Evolutionary conservation across 2,797 vertebrate genomes (phyloP), one percentile per base, ranked within the genome.

Genomic region (Tenualosa ilisha): DNA sequence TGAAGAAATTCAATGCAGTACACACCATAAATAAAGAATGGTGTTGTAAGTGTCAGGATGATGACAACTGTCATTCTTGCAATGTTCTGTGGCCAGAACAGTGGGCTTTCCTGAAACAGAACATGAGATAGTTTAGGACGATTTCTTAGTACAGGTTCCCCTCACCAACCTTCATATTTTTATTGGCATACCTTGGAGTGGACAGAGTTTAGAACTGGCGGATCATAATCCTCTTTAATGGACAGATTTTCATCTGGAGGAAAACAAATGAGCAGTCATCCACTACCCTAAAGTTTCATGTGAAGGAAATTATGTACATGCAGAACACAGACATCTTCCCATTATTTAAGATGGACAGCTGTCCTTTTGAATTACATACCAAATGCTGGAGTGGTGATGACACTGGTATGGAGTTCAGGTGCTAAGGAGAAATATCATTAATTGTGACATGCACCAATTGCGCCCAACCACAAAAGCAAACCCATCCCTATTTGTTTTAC

Each of bases 401-500:
- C 20, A 43, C 40, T 40, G 72, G 17, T 46, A 6, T 1, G 72
- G 37, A 40, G 15, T 22, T 79, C 72, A 79, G 72, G 40, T 20
- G 6, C 72, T 79, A 20, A 22, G 72, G 72, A 11, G 65, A 31
- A 40, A 72, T 5, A 31, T 0, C 8, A 12, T 40, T 72, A 17
- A 79, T 46, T 46, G 40, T 4, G 1, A 37, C 6, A 11, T 17
- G 40, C 37, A 72, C 65, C 40, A 37, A 15, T 37, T 72, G 31
- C 40, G 26, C 12, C 31, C 65, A 5, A 17, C 11, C 59, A 24
- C 59, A 63, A 9, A 40, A 72, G 26, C 65, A 40, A 65, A 40
- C 65, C 20, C 37, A 22, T 22, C 2, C 15, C 7, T 7, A 79
- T 22, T 7, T 37, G 17, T 50, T 46, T 84, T 95, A 79, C 94